Evolutionary conservation across 2,797 vertebrate species (phyloP), one percentile per base, ranked within the genome.

Genomic region (Melanotaenia maccullochi): DNA sequence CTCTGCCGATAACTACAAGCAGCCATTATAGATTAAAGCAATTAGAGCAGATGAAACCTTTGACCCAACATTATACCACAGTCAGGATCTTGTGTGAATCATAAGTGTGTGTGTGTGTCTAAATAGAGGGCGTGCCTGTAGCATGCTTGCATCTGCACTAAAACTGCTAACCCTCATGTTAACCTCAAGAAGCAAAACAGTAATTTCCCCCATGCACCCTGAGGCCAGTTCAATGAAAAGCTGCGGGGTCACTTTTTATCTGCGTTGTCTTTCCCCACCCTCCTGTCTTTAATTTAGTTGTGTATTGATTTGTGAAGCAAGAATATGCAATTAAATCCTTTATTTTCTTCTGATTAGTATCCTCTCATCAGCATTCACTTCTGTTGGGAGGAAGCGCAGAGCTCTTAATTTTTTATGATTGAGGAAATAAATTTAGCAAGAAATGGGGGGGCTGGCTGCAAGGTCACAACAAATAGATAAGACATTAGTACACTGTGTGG

Each of bases 11-110:
- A 91, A 86, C 87, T 85, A 91, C 90, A 91, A 90, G 89, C 83
- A 85, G 83, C 86, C 87, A 79, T 93, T 93, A 93, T 89, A 82
- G 90, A 92, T 93, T 91, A 86, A 90, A 90, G 87, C 91, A 91
- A 94, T 94, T 93, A 92, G 92, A 92, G 80, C 78, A 83, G 83
- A 84, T 69, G 64, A 62, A 82, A 92, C 91, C 92, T 93, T 88
- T 92, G 86, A 89, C 93, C 91, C 77, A 52, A 67, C 87, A 88
- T 90, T 88, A 90, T 85, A 82, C 83, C 77, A 59, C 64, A 73
- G 79, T 70, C 81, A 69, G 78, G 85, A 76, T 87, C 84, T 73
- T 73, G 81, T 87, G 88, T 84, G 87, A 89, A 88, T 92, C 81
- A 84, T 79, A 75, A 74, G 79, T 66, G 9, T 33, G 57, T 74